phyloP scores from a whole-genome alignment of 2,113 vertebrate genomes.

The Motacilla tschutschensis region DNA sequence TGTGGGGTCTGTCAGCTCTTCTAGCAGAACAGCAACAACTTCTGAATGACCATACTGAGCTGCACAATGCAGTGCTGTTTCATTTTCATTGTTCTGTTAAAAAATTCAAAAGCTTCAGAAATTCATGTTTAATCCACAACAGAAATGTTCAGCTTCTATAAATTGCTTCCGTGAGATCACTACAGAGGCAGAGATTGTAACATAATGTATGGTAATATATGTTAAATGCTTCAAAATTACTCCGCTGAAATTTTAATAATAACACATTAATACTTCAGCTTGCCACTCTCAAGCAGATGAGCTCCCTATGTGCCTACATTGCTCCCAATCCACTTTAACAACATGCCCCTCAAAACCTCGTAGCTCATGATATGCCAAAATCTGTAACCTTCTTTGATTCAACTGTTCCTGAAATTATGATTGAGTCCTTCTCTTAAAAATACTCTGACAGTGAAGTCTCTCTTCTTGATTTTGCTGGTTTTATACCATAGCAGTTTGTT shows the following conservation, averaged over 20 bases:
- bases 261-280: background rate
- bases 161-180: background rate
- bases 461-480: background rate
- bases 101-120: conserved; percentile 32
- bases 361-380: background rate
- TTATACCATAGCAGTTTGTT: background rate
- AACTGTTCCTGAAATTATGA: background rate
- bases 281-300: background rate
- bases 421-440: background rate
- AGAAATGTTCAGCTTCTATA: background rate
- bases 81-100: conserved; percentile 91
- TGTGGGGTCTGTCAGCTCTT: conserved; percentile 91
- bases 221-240: background rate
- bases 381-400: background rate
- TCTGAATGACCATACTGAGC: conserved; percentile 95
- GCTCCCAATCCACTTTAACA: background rate
- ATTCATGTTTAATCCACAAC: background rate
- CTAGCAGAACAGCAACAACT: conserved; percentile 89
- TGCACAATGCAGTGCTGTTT: conserved; percentile 92
- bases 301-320: background rate
- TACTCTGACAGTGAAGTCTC: background rate
- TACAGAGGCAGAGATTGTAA: background rate
- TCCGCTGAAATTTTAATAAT: background rate
- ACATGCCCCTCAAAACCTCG: background rate
- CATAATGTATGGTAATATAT: background rate